Evolutionary conservation across 2,888 invertebrate genomes (phyloP).

Genomic region (Campoplex nolae): DNA sequence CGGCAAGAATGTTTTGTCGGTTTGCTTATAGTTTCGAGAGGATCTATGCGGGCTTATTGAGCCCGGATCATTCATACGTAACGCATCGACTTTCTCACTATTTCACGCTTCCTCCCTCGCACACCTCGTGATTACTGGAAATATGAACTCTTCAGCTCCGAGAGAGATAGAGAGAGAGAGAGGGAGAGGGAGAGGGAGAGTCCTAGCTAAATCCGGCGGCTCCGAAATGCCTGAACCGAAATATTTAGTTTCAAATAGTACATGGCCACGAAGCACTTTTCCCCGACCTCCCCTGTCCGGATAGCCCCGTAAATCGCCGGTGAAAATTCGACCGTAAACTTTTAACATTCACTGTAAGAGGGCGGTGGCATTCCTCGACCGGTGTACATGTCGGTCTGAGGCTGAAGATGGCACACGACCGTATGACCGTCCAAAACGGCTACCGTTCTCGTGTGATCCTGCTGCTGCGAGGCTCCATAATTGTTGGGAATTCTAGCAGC

Average conservation of each 20-base stretch:
- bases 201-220: neutral
- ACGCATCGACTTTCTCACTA: slow-evolving; percentile 16
- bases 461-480: slow-evolving; percentile 77
- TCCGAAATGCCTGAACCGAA: neutral
- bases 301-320: neutral
- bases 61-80: slow-evolving; percentile 8
- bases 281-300: neutral
- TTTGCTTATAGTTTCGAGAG: neutral
- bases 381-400: slow-evolving; percentile 86
- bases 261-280: slow-evolving; percentile 2
- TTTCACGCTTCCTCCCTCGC: neutral
- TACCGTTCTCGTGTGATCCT: slow-evolving; percentile 85
- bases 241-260: neutral
- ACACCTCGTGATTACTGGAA: neutral
- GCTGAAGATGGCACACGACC: slow-evolving; percentile 94
- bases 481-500: slow-evolving; percentile 74
- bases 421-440: slow-evolving; percentile 94
- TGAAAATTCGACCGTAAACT: neutral
- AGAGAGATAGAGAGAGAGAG: neutral
- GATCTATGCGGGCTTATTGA: neutral
- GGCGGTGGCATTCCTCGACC: slow-evolving; percentile 86
- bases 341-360: slow-evolving; percentile 88
- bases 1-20: slow-evolving; percentile 13
- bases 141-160: neutral
- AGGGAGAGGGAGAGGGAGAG: neutral